phyloP scores from a whole-genome alignment of 2,113 vertebrate species.

The Marmota monax region DNA sequence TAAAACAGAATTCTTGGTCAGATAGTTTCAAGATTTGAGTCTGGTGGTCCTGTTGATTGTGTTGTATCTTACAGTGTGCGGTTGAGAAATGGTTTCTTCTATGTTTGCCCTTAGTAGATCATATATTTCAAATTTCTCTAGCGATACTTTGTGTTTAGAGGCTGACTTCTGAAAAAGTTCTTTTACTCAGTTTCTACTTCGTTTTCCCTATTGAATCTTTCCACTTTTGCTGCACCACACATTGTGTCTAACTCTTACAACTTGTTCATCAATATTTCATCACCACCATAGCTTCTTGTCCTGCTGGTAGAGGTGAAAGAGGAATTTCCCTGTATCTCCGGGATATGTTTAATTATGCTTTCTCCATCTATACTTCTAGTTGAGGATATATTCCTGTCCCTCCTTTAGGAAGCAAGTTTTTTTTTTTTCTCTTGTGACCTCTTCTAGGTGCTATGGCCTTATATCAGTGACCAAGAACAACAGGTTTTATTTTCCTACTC shows the following conservation, averaged over 20 bases:
- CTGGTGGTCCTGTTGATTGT: neutral
- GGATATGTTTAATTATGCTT: neutral
- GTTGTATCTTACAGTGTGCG: neutral
- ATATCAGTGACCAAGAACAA: neutral
- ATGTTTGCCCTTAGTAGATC: neutral
- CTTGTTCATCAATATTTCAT: too few relatives aligned
- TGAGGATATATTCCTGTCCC: neutral
- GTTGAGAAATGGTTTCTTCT: neutral
- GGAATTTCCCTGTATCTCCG: neutral
- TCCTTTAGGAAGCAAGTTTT: neutral
- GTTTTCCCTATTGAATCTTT: neutral
- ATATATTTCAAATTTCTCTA: neutral
- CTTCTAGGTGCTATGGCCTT: neutral
- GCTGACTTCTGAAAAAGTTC: neutral
- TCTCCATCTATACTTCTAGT: neutral
- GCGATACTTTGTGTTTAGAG: neutral
- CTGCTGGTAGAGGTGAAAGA: neutral
- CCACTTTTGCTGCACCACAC: neutral
- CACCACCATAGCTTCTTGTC: neutral
- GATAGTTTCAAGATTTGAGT: neutral
- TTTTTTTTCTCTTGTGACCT: neutral
- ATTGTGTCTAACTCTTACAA: neutral
- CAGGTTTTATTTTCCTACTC: neutral
- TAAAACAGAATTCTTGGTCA: neutral
- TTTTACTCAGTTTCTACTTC: neutral